Percentiles rank a stretch among this genome's conserved stretches.
phyloP scores from a whole-genome alignment of 2,888 invertebrate genomes.

The Dryobota labecula region DNA sequence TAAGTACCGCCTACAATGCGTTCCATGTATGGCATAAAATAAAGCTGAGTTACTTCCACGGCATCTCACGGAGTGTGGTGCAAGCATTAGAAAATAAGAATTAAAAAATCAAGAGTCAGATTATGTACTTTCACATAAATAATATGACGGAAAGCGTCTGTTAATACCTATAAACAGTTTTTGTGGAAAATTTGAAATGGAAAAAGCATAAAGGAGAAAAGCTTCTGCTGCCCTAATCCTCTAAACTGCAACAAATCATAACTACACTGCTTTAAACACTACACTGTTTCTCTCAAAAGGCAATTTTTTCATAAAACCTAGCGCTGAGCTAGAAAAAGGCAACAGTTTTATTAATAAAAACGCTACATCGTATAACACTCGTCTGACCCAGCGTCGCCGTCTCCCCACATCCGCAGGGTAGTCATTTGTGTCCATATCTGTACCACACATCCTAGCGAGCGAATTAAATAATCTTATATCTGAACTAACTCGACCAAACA shows the following conservation, averaged over 20 bases:
- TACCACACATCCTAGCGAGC: slow-evolving; percentile 69
- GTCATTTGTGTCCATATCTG: slow-evolving; percentile 78
- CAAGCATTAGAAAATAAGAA: slow-evolving; percentile 26
- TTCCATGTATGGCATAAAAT: slow-evolving; percentile 72
- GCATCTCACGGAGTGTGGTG: slow-evolving; percentile 35
- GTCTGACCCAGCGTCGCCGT: slow-evolving; percentile 39
- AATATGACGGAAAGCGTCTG: neutral
- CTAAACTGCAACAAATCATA: neutral
- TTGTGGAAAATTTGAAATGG: neutral
- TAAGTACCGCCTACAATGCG: slow-evolving; percentile 73
- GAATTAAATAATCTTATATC: slow-evolving; percentile 70
- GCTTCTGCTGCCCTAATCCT: neutral
- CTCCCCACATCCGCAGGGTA: slow-evolving; percentile 67
- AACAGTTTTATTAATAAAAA: neutral
- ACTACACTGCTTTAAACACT: too few relatives aligned
- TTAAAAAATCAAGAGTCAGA: neutral
- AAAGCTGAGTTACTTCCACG: slow-evolving; percentile 59
- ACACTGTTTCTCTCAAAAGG: neutral
- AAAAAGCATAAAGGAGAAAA: neutral
- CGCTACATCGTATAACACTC: slow-evolving; percentile 50
- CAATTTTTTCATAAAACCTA: neutral
- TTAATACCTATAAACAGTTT: neutral
- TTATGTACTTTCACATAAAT: neutral
- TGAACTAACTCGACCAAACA: slow-evolving; percentile 72
- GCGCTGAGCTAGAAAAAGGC: neutral